Conservation (phyloP, 1,140 invertebrate genomes). For the Penaeus chinensis region DNA sequence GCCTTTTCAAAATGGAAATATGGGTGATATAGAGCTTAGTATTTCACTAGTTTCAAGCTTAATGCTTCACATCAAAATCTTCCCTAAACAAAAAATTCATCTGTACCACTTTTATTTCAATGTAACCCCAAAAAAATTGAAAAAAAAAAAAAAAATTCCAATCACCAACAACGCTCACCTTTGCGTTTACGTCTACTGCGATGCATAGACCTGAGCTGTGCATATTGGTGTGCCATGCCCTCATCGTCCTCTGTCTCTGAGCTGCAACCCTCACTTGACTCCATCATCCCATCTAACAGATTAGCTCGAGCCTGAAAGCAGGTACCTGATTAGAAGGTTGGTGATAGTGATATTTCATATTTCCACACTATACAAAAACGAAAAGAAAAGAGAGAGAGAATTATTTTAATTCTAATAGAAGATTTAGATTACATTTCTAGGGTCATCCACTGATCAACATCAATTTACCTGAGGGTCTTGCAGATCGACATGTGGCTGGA, state of each 20-base stretch:
- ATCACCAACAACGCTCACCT: constrained; percentile 29
- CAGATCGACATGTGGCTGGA: constrained; percentile 52
- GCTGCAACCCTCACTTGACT: constrained; percentile 60
- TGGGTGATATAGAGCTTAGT: too few relatives aligned
- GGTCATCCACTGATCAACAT: neutral
- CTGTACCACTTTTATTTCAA: too few relatives aligned
- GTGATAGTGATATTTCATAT: neutral
- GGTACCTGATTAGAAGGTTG: neutral
- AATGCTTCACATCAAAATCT: too few relatives aligned
- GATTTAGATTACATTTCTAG: neutral
- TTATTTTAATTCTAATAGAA: neutral
- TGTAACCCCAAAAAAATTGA: neutral
- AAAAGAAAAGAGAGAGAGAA: neutral
- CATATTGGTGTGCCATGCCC: constrained; percentile 25
- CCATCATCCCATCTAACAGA: constrained; percentile 56
- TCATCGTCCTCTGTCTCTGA: constrained; percentile 58
- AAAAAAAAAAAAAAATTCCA: neutral
- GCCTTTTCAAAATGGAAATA: too few relatives aligned
- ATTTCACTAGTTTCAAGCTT: too few relatives aligned
- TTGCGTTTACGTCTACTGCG: constrained; percentile 53
- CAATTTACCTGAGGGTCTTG: constrained; percentile 54
- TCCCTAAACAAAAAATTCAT: too few relatives aligned
- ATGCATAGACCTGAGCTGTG: constrained; percentile 51
- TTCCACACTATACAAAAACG: too few relatives aligned
- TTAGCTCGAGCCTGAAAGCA: constrained; percentile 51